These are phyloP conservation scores for Melanchra persicariae DNA, from an alignment of 2,888 invertebrate genomes.

Conservation along the genomic window DNA sequence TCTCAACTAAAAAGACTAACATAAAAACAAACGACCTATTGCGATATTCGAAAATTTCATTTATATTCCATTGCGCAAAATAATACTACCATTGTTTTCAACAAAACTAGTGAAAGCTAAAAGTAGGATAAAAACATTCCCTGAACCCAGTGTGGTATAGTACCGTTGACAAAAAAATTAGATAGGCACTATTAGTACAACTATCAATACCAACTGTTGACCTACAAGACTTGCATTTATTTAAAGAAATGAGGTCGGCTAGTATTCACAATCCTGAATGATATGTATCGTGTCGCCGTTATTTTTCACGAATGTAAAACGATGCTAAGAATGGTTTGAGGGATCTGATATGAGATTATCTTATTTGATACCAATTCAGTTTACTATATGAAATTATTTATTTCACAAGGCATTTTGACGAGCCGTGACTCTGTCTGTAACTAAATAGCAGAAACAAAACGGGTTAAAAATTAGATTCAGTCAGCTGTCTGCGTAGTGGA, in stretches of 20 bases:
- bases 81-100: conserved; percentile 34
- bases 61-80: conserved; percentile 21
- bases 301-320: no score
- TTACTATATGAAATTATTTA: no score
- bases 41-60: conserved; percentile 24
- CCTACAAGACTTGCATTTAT: background rate
- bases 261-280: background rate
- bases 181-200: background rate
- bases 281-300: background rate
- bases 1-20: background rate
- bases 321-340: background rate
- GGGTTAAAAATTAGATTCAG: no score
- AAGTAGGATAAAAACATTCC: conserved; percentile 39
- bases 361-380: no score
- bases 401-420: no score
- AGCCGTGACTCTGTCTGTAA: no score
- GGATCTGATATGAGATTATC: no score
- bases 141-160: conserved; percentile 20
- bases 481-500: background rate
- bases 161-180: conserved; percentile 11
- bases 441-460: no score
- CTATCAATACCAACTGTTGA: background rate
- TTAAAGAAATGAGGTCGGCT: background rate
- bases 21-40: conserved; percentile 3
- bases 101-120: conserved; percentile 27